Percentiles rank a stretch among this genome's conserved stretches.
These are phyloP conservation scores for Dasyornis broadbenti DNA, from an alignment of 2,113 vertebrate genomes.

Conservation along the genomic window DNA sequence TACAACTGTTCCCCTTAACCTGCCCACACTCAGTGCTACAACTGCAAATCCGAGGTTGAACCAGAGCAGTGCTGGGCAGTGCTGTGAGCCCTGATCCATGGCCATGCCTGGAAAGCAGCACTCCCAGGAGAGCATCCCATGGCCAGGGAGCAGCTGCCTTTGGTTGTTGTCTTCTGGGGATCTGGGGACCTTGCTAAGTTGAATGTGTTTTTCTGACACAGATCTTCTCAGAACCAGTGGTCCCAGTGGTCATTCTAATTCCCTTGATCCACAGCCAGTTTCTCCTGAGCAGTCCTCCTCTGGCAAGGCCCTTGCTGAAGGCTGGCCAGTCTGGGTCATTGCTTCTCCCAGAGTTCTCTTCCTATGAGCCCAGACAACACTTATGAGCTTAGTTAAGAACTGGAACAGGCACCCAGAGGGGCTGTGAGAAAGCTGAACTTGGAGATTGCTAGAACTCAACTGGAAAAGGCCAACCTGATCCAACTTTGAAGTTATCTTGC, in stretches of 20 bases:
- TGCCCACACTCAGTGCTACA: constrained; percentile 47
- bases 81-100: not conserved
- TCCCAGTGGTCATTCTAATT: not conserved
- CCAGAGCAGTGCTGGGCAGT: not conserved
- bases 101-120: not conserved
- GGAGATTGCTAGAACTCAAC: not conserved
- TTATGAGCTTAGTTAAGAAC: not conserved
- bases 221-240: not conserved
- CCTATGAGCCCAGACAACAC: not conserved
- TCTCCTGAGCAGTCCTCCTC: not conserved
- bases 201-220: not conserved
- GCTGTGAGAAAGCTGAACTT: not conserved
- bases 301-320: not conserved
- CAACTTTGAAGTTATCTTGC: not conserved
- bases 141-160: not conserved
- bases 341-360: not conserved
- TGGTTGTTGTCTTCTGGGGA: not conserved
- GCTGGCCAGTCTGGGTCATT: not conserved
- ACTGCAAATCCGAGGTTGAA: constrained; percentile 20
- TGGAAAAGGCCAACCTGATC: not conserved
- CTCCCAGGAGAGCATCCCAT: not conserved
- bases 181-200: not conserved
- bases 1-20: constrained; percentile 49
- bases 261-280: not conserved
- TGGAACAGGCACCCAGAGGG: not conserved